Evolutionary conservation across 2,113 vertebrate genomes (phyloP).

Genomic region (Clarias gariepinus): DNA sequence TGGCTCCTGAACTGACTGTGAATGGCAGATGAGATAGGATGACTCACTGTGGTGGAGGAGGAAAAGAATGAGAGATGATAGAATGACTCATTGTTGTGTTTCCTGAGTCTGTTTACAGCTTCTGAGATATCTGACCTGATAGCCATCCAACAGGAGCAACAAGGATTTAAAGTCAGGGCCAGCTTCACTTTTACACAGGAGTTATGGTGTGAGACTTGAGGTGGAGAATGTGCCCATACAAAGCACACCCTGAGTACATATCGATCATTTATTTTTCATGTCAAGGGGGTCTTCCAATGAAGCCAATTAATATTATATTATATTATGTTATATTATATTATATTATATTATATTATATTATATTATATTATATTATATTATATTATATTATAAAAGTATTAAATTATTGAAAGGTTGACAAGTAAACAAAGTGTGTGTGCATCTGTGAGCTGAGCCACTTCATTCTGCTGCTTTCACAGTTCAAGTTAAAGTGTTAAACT

Average conservation of each 20-base stretch:
- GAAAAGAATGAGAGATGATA: constrained; percentile 5
- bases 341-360: constrained; percentile 25
- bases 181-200: background rate
- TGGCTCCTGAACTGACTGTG: constrained; percentile 39
- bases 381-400: background rate
- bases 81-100: constrained; percentile 50
- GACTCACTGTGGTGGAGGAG: constrained; percentile 39
- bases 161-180: constrained; percentile 1
- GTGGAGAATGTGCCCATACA: background rate
- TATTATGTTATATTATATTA: constrained; percentile 2
- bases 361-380: background rate
- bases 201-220: constrained; percentile 6
- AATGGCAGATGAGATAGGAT: constrained; percentile 38
- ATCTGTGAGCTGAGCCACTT: constrained; percentile 2
- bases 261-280: constrained; percentile 41
- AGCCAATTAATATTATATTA: background rate
- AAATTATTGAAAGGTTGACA: constrained; percentile 2
- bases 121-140: constrained; percentile 5
- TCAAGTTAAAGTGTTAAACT: background rate
- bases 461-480: background rate
- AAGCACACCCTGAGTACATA: constrained; percentile 21
- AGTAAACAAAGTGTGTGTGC: constrained; percentile 4
- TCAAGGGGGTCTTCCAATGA: constrained; percentile 12
- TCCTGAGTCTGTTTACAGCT: constrained; percentile 52
- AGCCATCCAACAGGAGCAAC: constrained; percentile 3